Evolutionary conservation across 1,140 invertebrate species (phyloP).

Genomic region (Cyphomyrmex costatus): DNA sequence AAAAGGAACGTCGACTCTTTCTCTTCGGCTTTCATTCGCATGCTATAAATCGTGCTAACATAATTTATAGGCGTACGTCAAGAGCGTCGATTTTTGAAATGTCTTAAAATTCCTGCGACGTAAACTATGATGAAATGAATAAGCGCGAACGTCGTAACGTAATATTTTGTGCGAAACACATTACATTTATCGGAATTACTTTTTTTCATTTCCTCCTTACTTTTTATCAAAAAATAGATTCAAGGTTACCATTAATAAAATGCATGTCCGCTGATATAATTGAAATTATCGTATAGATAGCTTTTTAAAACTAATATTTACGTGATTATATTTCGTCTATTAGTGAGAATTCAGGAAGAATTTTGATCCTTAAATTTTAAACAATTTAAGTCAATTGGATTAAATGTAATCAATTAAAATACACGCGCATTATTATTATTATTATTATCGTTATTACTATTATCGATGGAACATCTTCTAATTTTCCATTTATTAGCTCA

Average conservation of each 20-base stretch:
- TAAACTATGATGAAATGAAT: not conserved
- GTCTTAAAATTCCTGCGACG: not conserved
- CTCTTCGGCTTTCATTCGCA: not conserved
- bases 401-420: not conserved
- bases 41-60: not conserved
- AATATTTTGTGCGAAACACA: not conserved
- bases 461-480: not conserved
- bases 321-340: not conserved
- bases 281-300: not conserved
- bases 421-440: not conserved
- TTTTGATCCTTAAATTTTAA: not conserved
- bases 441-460: not conserved
- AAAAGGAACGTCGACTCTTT: not conserved
- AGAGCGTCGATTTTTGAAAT: not conserved
- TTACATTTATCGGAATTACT: not conserved
- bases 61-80: not conserved
- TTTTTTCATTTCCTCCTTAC: not conserved
- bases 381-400: not conserved
- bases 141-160: not conserved
- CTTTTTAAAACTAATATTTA: not conserved
- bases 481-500: conserved; percentile 2
- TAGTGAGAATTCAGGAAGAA: not conserved
- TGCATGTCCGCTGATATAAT: not conserved
- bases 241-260: not conserved
- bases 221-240: not conserved